Base-by-base conservation (phyloP, 2,797 vertebrate species). In the Chelonia mydas region DNA sequence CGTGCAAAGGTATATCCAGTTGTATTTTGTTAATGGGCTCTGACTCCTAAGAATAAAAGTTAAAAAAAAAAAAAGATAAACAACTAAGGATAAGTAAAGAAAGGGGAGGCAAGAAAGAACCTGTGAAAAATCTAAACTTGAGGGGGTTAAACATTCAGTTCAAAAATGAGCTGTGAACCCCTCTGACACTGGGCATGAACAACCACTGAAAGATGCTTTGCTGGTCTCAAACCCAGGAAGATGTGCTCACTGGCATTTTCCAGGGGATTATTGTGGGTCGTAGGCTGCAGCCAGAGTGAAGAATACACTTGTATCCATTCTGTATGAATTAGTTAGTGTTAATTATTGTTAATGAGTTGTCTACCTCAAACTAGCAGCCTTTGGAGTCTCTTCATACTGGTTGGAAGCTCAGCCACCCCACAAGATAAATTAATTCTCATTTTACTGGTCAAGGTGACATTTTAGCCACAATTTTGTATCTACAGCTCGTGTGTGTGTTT, bases 341-440 rank as follows among this genome's bases (percentile, higher is more conserved):
- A 91, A 96, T 93, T 86, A 23, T n/a, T 49, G 74, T 49, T 96
- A 91, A 96, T 86, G 87, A 95, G 87, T 72, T 95, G 84, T 92
- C 91, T 47, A 77, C 77, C 95, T 86, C 87, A 55, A 90, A 94
- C 80, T 80, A 84, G 78, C 74, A 92, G 84, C 65, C 47, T 92
- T 68, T 86, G 65, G 81, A 89, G 54, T 50, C 57, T 95, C n/a
- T 78, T 54, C 45, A 3, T 84, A 59, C 59, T 84, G 90, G 86
- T 85, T 92, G 83, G 59, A 61, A 61, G 59, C 31, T 33, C 21
- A 19, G 53, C 53, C 25, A 0, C 41, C 80, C 37, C 82, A 49
- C 90, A 91, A 93, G 93, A 78, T 80, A 93, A 81, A 2, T 33
- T 41, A 57, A 41, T 84, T 86, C n/a, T 79, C 82, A 68, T 92